Evolutionary conservation across 2,113 vertebrate species (phyloP).

Genomic region (Eleginops maclovinus): DNA sequence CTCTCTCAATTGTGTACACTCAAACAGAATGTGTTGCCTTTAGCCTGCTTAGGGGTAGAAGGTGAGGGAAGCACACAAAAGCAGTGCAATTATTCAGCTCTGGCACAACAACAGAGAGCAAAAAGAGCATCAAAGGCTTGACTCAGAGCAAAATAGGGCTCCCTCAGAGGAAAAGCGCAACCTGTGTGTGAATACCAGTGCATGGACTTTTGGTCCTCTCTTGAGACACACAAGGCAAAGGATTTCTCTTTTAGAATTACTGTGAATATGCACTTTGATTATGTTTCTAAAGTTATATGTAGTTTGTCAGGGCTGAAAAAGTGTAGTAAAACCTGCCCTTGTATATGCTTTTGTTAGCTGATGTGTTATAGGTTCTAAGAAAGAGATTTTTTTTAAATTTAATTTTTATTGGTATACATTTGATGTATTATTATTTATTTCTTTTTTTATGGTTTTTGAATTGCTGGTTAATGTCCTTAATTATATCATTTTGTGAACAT

Average conservation of each 20-base stretch:
- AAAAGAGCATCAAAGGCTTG: conserved; percentile 86
- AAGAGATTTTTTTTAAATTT: not conserved
- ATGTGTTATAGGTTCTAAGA: not conserved
- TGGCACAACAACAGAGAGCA: conserved; percentile 87
- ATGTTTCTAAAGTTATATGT: not conserved
- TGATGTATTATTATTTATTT: not conserved
- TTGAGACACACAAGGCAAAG: conserved; percentile 55
- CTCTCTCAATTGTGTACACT: conserved; percentile 84
- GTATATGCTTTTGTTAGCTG: not conserved
- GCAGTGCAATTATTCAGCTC: conserved; percentile 84
- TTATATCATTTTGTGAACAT: not conserved
- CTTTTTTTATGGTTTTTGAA: not conserved
- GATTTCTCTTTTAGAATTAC: conserved; percentile 37
- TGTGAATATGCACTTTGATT: conserved; percentile 42
- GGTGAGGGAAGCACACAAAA: conserved; percentile 84
- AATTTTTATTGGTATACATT: not conserved
- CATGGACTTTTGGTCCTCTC: conserved; percentile 73
- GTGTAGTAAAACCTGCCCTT: not conserved
- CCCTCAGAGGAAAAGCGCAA: conserved; percentile 80
- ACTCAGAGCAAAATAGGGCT: conserved; percentile 77
- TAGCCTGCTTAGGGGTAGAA: conserved; percentile 85
- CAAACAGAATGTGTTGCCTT: conserved; percentile 84
- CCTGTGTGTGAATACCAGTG: conserved; percentile 76
- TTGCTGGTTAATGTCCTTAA: not conserved
- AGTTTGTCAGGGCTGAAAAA: not conserved